Evolutionary conservation across 2,113 vertebrate species (phyloP), one percentile per base, ranked within the genome.

Genomic region (Perca fluviatilis): DNA sequence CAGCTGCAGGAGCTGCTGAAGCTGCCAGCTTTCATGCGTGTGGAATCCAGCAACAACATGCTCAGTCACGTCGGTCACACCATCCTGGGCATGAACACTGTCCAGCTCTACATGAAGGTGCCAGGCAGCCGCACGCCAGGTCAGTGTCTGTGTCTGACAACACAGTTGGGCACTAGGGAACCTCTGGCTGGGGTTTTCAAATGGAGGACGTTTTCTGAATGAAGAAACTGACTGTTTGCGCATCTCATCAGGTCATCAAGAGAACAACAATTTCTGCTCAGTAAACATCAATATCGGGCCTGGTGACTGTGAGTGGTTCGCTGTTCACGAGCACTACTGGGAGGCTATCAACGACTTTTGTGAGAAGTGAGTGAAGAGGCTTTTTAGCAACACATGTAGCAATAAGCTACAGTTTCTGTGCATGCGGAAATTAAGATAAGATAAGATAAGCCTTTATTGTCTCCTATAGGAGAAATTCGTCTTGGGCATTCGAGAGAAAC

Each of bases 91-190:
- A 99, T 99, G 97, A 99, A 99, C 95, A 97, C 97, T 0, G 97
- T 99, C 50, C 98, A 99, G 95, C 96, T 99, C 7, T 98, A 99
- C 88, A 99, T 99, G 98, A 99, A 98, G 74, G 98, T 98, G 16
- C 98, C 98, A 0, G 98, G 98, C 79, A 98, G 97, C 90, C 95
- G 97, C 40, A 99, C 98, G 0, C 97, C 98, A 87, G 97, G 98
- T 98, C 64, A 86, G 91, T 77, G 43, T 57, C 50, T 57, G 51
- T 49, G 19, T 33, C 23, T 19, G 16, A 27, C 16, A 21, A 9
- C 47, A 13, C 27, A 8, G 1, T 53, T 5, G 12, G 54, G 2
- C 27, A 49, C 67, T 10, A n/a, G 30, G 40, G 36, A 36, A 54
- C 3, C 30, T 4, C 50, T 15, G 30, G 19, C 12, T 51, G 46